Conservation (phyloP, 2,797 vertebrate genomes). For the Erethizon dorsatum region DNA sequence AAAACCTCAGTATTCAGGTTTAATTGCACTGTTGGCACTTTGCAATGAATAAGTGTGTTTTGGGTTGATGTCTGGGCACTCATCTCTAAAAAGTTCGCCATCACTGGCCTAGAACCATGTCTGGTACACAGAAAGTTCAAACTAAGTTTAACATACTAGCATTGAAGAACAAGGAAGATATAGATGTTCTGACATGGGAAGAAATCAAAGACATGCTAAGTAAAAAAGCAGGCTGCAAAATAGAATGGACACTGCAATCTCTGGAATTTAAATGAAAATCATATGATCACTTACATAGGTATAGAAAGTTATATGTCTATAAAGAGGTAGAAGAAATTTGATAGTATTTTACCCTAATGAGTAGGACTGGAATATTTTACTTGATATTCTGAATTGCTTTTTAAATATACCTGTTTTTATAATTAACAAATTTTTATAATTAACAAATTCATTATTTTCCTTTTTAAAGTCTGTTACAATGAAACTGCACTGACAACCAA, state of each 20-base stretch:
- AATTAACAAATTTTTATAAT: conserved; percentile 14
- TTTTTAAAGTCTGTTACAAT: not conserved
- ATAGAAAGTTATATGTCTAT: not conserved
- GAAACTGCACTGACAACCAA: not conserved
- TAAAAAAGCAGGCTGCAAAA: conserved; percentile 2
- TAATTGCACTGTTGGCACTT: not conserved
- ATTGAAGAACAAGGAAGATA: not conserved
- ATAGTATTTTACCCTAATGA: conserved; percentile 2
- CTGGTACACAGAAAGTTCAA: not conserved
- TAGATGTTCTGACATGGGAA: not conserved
- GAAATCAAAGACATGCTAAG: not conserved
- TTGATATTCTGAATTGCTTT: conserved; percentile 29
- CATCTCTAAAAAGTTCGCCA: not conserved
- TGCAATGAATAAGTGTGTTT: not conserved
- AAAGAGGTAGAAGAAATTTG: conserved; percentile 5
- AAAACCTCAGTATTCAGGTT: not conserved
- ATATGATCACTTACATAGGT: not conserved
- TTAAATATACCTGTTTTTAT: not conserved
- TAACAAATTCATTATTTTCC: not conserved
- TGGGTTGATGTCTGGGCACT: not conserved
- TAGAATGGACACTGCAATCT: not conserved
- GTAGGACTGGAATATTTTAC: not conserved
- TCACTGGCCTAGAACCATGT: not conserved
- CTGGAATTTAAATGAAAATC: not conserved
- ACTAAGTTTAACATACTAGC: not conserved